Evolutionary conservation across 1,140 invertebrate genomes (phyloP), one percentile per base, ranked within the genome.

Genomic region (Adelges cooleyi): DNA sequence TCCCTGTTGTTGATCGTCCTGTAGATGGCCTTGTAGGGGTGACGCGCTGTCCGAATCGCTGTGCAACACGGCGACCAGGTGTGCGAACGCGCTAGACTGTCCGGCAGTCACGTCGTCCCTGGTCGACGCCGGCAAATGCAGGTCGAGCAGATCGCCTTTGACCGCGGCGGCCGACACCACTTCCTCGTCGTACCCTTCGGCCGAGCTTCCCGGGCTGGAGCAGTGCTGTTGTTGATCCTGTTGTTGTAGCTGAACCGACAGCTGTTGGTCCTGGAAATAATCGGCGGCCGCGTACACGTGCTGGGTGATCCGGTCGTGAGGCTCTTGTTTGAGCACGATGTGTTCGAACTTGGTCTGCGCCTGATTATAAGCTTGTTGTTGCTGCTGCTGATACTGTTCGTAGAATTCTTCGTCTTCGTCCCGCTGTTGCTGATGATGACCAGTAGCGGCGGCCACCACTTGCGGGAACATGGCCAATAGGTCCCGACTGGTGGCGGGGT

Each of bases 401-500:
- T 59, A 59, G 2, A 59, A 59, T n/a, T 46, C 54, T 8, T 59
- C 54, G 1, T 59, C 54, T 8, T 59, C 40, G 17, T 59, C 54
- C 2, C 40, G 65, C 15, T 65, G 46, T 22, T 65, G 53, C 11
- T 36, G 25, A 17, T 25, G 13, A 11, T 48, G 18, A 15, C 20
- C 22, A 33, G 5, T 11, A 33, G 11, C 11, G 1, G 54, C 8
- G 46, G 23, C 27, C 4, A 38, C 27, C n/a, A 40, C 27, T 23
- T 65, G 67, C 3, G 67, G 59, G 59, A 67, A 67, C 25, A 67
- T 65, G 13, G 40, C 40, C 18, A 49, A 33, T 29, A 65, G 33
- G n/a, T 51, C 29, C 1, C 38, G 67, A 25, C 17, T 15, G 6
- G 3, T 11, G 40, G n/a, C 52, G n/a, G n/a, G n/a, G n/a, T n/a